Percentiles rank a stretch among this genome's conserved stretches.
Conservation (phyloP, 2,797 vertebrate genomes). For the Neoniphon sammara region DNA sequence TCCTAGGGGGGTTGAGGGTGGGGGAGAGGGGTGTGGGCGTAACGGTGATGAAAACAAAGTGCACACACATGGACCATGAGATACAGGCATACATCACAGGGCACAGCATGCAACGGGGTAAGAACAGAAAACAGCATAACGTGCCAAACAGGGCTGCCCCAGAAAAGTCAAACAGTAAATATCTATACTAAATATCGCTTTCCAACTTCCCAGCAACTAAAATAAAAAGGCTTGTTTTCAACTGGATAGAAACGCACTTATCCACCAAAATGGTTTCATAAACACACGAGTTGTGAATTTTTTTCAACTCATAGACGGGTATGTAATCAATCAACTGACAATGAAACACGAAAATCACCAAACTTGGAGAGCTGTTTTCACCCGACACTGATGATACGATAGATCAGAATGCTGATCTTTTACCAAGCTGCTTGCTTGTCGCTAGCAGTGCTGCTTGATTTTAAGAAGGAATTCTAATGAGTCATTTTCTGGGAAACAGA, state of each 20-base stretch:
- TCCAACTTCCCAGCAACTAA: too few species aligned
- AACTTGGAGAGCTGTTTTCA: too few species aligned
- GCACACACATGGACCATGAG: constrained; percentile 73
- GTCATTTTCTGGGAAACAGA: too few species aligned
- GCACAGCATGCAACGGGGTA: constrained; percentile 66
- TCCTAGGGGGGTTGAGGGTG: constrained; percentile 82
- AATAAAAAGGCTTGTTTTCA: too few species aligned
- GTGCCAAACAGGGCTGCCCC: constrained; percentile 19
- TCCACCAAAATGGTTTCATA: background rate
- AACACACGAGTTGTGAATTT: background rate
- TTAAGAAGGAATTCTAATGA: background rate
- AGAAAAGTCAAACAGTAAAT: constrained; percentile 4
- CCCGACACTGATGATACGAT: too few species aligned
- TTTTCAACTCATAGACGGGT: background rate
- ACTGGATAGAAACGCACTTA: too few species aligned
- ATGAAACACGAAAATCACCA: too few species aligned
- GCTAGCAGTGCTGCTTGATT: background rate
- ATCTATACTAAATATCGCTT: background rate
- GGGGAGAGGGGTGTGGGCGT: constrained; percentile 67
- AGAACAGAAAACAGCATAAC: constrained; percentile 47
- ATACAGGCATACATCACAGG: constrained; percentile 73
- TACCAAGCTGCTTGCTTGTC: too few species aligned
- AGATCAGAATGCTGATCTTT: too few species aligned
- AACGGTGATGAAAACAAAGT: constrained; percentile 76
- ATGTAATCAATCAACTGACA: too few species aligned